Base-by-base conservation (phyloP, 2,113 vertebrate genomes). In the Mastomys coucha region DNA sequence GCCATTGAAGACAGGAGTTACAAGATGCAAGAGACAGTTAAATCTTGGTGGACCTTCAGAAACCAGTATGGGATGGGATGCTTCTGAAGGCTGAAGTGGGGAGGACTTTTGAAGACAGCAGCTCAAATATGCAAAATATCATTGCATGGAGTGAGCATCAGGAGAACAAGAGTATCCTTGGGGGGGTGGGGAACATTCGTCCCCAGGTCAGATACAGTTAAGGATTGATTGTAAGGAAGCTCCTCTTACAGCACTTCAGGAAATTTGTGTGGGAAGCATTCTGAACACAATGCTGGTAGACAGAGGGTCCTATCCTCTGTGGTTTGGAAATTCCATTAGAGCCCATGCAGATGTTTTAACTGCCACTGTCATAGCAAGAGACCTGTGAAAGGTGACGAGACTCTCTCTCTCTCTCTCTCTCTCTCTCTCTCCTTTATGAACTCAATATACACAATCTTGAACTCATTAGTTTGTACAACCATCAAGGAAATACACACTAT, bases 201-300 rank as follows among this genome's bases (percentile, higher is more conserved):
- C n/a, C 13, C 26, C 28, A 85, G 60, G n/a, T 24, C 17, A 1
- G 81, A 0, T 13, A 11, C 69, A 13, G 8, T 1, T 3, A 13
- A 3, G 12, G 26, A 63, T 36, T 28, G 6, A 45, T 5, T 0
- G 0, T 0, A 1, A 51, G 36, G 73, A n/a, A n/a, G 28, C 6
- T 16, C 19, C 26, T 45, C 31, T 86, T 67, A 2, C 0, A 2
- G 3, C 2, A 24, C 5, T 56, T 28, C 12, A 45, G 56, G 72
- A n/a, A 28, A 1, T 0, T 4, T 8, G 12, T 3, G 36, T 0
- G 24, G 53, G 42, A 67, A 20, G 12, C 12, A 13, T 56, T 4
- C 60, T 7, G 36, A 42, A 31, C 9, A 9, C 10, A 12, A 19
- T 1, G 20, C 31, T 33, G 60, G 13, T 2, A 11, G 36, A 8